A percentile compares a stretch with the other conserved stretches of the same genome.
These are phyloP conservation scores for Ceyx cyanopectus DNA, from an alignment of 2,113 vertebrate genomes.

Conservation along the genomic window DNA sequence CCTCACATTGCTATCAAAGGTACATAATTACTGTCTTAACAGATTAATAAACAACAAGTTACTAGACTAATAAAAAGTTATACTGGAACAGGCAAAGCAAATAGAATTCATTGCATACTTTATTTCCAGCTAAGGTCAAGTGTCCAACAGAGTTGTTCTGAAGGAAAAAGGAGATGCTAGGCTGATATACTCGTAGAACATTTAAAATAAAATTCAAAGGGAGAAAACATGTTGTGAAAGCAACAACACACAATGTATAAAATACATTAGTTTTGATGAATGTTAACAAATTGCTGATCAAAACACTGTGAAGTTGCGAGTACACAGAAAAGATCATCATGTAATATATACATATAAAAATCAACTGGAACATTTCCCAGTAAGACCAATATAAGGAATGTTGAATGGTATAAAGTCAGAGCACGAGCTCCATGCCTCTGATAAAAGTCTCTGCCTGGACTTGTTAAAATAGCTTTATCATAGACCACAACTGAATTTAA, in stretches of 20 bases:
- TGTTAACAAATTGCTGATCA: neutral
- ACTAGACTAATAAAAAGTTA: neutral
- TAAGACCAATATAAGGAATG: neutral
- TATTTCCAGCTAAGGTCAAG: constrained; percentile 8
- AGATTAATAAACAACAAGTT: neutral
- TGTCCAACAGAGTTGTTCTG: neutral
- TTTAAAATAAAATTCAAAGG: neutral
- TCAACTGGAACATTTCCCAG: neutral
- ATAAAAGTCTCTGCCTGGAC: neutral
- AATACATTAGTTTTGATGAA: neutral
- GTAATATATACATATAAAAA: neutral
- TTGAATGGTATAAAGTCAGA: neutral
- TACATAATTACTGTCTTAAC: neutral
- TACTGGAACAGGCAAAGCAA: neutral
- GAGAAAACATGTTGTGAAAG: neutral
- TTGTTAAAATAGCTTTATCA: neutral
- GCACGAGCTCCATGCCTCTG: neutral
- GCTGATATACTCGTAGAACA: neutral
- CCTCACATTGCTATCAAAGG: neutral
- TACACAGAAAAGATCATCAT: neutral
- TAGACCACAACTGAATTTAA: constrained; percentile 26
- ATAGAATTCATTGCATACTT: neutral
- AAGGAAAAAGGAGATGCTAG: neutral
- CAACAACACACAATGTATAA: neutral
- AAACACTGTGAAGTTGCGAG: neutral